A percentile compares a stretch with the other conserved stretches of the same genome.
Evolutionary conservation across 2,797 vertebrate genomes (phyloP).

Genomic region (Calcarius lapponicus): DNA sequence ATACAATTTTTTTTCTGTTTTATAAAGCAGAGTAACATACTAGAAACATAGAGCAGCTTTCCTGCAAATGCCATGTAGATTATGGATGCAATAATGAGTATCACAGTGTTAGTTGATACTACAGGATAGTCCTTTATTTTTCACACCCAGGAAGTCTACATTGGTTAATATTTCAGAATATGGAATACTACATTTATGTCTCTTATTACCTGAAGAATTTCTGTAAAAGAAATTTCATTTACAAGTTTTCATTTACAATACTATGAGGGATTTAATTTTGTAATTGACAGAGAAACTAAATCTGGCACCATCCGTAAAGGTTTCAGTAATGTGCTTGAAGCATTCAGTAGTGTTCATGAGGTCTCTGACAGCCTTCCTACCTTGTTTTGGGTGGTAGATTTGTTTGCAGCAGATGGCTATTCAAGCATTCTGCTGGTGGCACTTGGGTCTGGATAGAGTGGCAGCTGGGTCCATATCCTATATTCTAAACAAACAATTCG

Average conservation of each 20-base stretch:
- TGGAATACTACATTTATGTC: neutral
- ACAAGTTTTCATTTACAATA: neutral
- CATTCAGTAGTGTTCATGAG: neutral
- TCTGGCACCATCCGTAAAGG: neutral
- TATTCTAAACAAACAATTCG: neutral
- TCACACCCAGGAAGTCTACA: neutral
- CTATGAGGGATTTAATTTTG: neutral
- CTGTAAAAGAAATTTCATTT: neutral
- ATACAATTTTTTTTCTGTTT: neutral
- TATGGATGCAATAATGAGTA: neutral
- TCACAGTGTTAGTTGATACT: neutral
- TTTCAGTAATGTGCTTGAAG: neutral
- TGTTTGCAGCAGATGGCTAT: neutral
- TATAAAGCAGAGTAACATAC: neutral
- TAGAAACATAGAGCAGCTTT: neutral
- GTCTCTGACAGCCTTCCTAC: neutral
- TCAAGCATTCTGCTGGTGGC: neutral
- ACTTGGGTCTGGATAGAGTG: neutral
- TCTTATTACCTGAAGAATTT: neutral
- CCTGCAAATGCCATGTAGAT: neutral
- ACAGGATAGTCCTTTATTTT: neutral
- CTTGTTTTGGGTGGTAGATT: neutral
- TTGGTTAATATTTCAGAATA: neutral
- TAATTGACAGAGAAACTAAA: neutral
- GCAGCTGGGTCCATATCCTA: neutral